Base-by-base conservation (phyloP, 2,888 invertebrate genomes). In the Liposcelis brunnea region DNA sequence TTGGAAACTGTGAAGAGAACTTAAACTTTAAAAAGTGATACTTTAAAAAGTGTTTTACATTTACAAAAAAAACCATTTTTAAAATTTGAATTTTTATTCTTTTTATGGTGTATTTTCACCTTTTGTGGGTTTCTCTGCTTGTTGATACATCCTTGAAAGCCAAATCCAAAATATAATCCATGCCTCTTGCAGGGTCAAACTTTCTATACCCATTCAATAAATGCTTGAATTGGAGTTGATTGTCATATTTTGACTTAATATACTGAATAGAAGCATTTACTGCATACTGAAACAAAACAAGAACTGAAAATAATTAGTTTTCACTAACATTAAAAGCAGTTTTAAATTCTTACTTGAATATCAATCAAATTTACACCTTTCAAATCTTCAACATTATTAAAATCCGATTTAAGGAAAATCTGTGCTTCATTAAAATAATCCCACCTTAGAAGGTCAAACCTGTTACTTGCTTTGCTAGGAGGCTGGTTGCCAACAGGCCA, bases 401-500 rank as follows among this genome's bases (percentile, higher is more conserved):
- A 80, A 56, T 90, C 86, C 61, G 81, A 80, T 18, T 82, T 77
- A 61, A 84, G 74, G 61, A 82, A 82, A 33, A 83, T 74, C 60
- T 91, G 85, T 14, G 81, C 80, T 49, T 69, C 71, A 58, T 91
- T 93, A 61, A 95, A 82, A 58, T 82, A 78, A 45, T 81, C 77
- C 84, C 91, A 94, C 36, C 77, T 75, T 42, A 86, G 69, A 50
- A 93, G 74, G 64, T 93, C 89, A 66, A 81, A 81, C 54, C 89
- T 70, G 44, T 77, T 78, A 11, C 70, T 69, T 2, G 85, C 79
- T 50, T 71, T 72, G 50, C 73, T 75, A 1, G 73, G 72, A 31
- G 71, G 65, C 48, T 75, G 73, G 51, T 75, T 74, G 46, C 82
- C 87, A 37, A 82, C 62, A 1, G 87, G 87, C 87, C 87, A 89